phyloP scores from a whole-genome alignment of 2,797 vertebrate genomes.

The Centropyge bicolor region DNA sequence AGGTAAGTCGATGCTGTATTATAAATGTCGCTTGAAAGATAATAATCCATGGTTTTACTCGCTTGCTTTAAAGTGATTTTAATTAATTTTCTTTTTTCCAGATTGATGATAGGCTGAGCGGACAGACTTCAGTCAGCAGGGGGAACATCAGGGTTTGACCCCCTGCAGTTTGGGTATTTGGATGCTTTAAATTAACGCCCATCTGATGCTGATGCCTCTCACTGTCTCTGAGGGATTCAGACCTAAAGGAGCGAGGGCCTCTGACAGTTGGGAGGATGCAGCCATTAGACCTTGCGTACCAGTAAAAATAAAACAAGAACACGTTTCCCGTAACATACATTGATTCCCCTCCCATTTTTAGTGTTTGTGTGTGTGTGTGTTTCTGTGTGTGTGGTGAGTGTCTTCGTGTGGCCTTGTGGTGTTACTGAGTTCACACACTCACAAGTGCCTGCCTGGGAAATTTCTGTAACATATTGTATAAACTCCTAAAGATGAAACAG shows the following conservation, averaged over 20 bases:
- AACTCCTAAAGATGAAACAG: constrained; percentile 67
- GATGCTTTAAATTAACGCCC: constrained; percentile 37
- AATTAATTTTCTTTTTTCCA: constrained; percentile 12
- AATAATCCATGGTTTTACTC: constrained; percentile 20
- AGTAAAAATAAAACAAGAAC: constrained; percentile 79
- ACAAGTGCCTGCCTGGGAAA: constrained; percentile 51
- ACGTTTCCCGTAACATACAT: constrained; percentile 82
- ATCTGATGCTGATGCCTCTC: constrained; percentile 28
- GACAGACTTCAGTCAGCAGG: constrained; percentile 4
- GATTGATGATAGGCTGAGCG: constrained; percentile 8
- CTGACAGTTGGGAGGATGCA: constrained; percentile 79
- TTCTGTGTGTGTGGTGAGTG: constrained; percentile 39
- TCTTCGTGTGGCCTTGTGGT: constrained; percentile 70
- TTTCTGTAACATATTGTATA: constrained; percentile 56
- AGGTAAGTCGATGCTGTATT: constrained; percentile 35
- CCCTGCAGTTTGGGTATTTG: constrained; percentile 26
- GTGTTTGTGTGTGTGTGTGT: constrained; percentile 39
- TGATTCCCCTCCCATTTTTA: constrained; percentile 78
- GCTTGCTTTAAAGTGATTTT: neutral
- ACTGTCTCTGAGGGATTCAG: constrained; percentile 70
- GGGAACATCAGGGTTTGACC: constrained; percentile 10
- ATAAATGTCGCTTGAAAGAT: constrained; percentile 22
- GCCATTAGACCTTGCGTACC: constrained; percentile 69
- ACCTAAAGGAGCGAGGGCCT: constrained; percentile 53
- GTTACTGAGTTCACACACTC: constrained; percentile 67